These are phyloP conservation scores for Nasalis larvatus DNA, from an alignment of 2,113 vertebrate genomes.

Conservation along the genomic window DNA sequence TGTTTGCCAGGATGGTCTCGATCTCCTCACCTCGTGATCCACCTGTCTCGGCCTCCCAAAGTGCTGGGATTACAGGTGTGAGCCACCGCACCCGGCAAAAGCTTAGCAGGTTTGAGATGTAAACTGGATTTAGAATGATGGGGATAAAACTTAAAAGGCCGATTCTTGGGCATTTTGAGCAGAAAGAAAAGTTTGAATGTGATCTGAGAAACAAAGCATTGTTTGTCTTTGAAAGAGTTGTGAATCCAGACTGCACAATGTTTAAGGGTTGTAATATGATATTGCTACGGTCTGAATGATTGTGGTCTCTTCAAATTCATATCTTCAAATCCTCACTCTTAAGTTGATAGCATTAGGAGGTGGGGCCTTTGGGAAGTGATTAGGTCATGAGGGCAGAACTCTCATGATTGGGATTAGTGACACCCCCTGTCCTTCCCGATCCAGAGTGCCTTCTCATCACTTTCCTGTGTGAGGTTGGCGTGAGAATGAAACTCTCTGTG, in stretches of 20 bases:
- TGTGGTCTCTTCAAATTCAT: background rate
- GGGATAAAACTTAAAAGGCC: background rate
- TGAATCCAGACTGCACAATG: background rate
- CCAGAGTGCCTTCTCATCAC: background rate
- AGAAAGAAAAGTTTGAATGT: background rate
- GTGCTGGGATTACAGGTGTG: too few species aligned
- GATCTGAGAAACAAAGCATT: background rate
- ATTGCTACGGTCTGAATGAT: background rate
- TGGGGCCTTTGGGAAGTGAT: background rate
- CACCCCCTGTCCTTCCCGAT: rapidly evolving
- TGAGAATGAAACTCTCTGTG: background rate
- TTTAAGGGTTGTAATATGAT: background rate
- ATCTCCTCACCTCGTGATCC: too few species aligned
- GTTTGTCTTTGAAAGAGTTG: background rate
- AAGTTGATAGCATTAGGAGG: background rate
- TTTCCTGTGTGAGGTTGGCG: background rate
- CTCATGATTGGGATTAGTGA: background rate
- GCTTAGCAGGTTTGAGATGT: background rate
- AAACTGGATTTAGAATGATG: background rate
- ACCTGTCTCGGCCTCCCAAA: too few species aligned
- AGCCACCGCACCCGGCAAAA: background rate
- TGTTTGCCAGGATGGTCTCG: too few species aligned
- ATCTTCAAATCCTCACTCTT: background rate
- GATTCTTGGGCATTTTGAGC: background rate
- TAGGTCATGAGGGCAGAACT: background rate